Base-by-base conservation (phyloP, 2,797 vertebrate species). In the Danio aesculapii region DNA sequence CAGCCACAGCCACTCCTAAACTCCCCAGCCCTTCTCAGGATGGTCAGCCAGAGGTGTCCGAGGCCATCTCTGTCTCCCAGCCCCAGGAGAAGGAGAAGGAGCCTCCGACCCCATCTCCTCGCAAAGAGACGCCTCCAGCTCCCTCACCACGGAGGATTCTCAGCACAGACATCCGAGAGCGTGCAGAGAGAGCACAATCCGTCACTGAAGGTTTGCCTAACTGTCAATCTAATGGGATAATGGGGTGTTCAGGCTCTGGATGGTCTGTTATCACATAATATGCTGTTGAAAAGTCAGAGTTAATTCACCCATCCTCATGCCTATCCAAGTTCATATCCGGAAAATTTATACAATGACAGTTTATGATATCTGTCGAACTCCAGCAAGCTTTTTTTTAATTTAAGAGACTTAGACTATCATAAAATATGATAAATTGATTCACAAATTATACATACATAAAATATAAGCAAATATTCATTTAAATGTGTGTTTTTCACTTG, bases 151-250 rank as follows among this genome's bases (percentile, higher is more conserved):
- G 91, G 82, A 90, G 91, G 73, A 83, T 75, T 49, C 84, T 87
- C 47, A 81, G 77, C 44, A 64, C 88, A 67, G 90, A 90, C 17
- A 88, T 88, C 49, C 71, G 84, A 61, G 87, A 88, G 73, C 85
- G 88, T 67, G 81, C 90, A 1, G 92, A 88, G 86, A 93, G 89
- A 90, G 88, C 92, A 86, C 94, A 93, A 50, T 93, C 93, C 17
- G 87, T 91, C 82, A 91, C 92, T 5, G 93, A 94, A 46, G 94
- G 94, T 95, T 85, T 43, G 81, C n/a, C 63, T 67, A 5, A 10
- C 47, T 72, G 17, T 79, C 68, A 71, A 39, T 70, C 67, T 70
- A 6, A 16, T 50, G 66, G 66, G 57, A 52, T 79, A 44, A 59
- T 69, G 52, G 52, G 17, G 55, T 8, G 5, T 41, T 30, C 43